phyloP scores from a whole-genome alignment of 2,888 invertebrate genomes.

The Stenodera caucasica region DNA sequence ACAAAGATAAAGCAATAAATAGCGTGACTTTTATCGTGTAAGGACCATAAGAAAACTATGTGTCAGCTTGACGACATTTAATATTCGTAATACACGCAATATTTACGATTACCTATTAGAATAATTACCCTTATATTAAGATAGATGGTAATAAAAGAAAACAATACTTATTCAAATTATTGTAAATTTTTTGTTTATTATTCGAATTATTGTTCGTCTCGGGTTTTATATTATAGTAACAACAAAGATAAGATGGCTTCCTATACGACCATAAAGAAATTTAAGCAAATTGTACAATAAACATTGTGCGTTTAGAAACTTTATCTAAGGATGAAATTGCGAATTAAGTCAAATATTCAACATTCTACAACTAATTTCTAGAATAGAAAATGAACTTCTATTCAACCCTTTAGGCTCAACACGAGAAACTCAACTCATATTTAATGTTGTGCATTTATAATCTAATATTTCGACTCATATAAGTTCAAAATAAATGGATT shows the following conservation, averaged over 20 bases:
- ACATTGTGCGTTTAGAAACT: constrained; percentile 14
- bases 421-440: too few relatives aligned
- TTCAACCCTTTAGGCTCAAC: too few relatives aligned
- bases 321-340: constrained; percentile 8
- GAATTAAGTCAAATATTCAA: constrained; percentile 10
- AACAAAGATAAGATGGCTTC: background rate
- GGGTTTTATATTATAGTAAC: too few relatives aligned
- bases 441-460: too few relatives aligned
- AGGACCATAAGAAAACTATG: constrained; percentile 36
- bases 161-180: background rate
- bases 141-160: background rate
- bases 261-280: constrained; percentile 12
- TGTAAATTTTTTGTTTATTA: too few relatives aligned
- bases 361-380: too few relatives aligned
- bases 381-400: too few relatives aligned
- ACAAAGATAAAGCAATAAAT: constrained; percentile 22
- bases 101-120: constrained; percentile 27
- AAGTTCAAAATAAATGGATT: too few relatives aligned
- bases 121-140: constrained; percentile 23
- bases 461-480: too few relatives aligned
- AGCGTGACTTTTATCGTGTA: constrained; percentile 32
- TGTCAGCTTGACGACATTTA: constrained; percentile 34
- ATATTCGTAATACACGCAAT: constrained; percentile 34
- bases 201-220: too few relatives aligned
- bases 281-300: constrained; percentile 15